phyloP scores from a whole-genome alignment of 2,113 vertebrate genomes.

The Gallinago undulata region DNA sequence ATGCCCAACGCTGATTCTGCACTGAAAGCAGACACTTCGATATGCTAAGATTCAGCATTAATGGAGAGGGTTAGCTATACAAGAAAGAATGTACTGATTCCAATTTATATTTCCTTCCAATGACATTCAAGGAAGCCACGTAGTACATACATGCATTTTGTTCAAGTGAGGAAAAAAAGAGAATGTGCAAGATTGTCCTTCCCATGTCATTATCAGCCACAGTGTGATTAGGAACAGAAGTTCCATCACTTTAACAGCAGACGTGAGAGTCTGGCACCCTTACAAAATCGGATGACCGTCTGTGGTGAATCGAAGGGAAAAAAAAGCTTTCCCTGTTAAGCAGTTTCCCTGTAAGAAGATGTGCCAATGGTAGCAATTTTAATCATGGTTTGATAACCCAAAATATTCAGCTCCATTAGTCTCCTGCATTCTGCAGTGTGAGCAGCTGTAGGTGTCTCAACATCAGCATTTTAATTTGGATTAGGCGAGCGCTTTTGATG shows the following conservation, averaged over 20 bases:
- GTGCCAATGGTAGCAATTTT: neutral
- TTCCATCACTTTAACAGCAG: neutral
- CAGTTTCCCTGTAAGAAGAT: neutral
- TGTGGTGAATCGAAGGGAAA: neutral
- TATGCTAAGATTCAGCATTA: neutral
- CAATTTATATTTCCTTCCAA: neutral
- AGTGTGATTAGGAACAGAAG: neutral
- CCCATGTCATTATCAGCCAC: neutral
- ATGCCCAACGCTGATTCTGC: neutral
- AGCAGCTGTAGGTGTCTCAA: neutral
- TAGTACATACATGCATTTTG: neutral
- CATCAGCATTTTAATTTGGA: neutral
- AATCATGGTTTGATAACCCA: neutral
- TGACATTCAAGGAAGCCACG: neutral
- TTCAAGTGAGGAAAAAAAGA: neutral
- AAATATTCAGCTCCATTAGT: neutral
- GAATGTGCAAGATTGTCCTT: neutral
- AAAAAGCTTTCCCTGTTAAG: neutral
- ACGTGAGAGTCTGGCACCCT: neutral
- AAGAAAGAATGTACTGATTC: neutral
- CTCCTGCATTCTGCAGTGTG: neutral
- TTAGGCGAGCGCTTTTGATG: neutral
- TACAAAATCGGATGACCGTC: accelerated
- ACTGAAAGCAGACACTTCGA: neutral
- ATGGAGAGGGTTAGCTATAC: neutral